Percentiles rank a stretch among this genome's conserved stretches.
phyloP scores from a whole-genome alignment of 2,888 invertebrate species.

The Lepidochitona cinerea region DNA sequence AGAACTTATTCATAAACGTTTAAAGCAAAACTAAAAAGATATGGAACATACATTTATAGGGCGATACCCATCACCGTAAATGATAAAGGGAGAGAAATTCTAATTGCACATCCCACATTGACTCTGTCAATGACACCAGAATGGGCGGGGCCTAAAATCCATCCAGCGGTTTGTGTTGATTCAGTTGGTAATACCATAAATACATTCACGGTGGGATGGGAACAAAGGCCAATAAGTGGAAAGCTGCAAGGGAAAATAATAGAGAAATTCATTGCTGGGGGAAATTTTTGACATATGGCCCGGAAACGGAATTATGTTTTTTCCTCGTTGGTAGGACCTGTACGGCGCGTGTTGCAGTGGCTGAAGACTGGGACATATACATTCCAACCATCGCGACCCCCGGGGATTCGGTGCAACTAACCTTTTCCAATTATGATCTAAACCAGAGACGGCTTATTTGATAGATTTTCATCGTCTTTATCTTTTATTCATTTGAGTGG shows the following conservation, averaged over 20 bases:
- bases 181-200: constrained; percentile 6
- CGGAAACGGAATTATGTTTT: background rate
- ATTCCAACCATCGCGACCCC: too few species aligned
- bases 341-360: background rate
- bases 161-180: background rate
- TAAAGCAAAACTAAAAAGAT: too few species aligned
- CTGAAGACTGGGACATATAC: too few species aligned
- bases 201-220: background rate
- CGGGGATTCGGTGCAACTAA: too few species aligned
- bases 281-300: constrained; percentile 3
- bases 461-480: too few species aligned
- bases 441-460: too few species aligned
- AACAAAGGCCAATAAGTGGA: constrained; percentile 7
- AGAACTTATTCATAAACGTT: too few species aligned
- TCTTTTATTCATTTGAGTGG: too few species aligned
- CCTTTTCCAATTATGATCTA: too few species aligned
- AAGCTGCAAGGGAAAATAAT: constrained; percentile 1
- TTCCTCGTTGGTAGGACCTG: background rate
- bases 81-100: too few species aligned
- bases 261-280: background rate
- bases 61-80: too few species aligned
- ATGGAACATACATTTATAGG: too few species aligned
- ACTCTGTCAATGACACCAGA: background rate
- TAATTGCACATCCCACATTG: constrained; percentile 6
- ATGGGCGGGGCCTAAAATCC: background rate